Base-by-base conservation (phyloP, 1,140 invertebrate species). In the Trichonephila clavata region DNA sequence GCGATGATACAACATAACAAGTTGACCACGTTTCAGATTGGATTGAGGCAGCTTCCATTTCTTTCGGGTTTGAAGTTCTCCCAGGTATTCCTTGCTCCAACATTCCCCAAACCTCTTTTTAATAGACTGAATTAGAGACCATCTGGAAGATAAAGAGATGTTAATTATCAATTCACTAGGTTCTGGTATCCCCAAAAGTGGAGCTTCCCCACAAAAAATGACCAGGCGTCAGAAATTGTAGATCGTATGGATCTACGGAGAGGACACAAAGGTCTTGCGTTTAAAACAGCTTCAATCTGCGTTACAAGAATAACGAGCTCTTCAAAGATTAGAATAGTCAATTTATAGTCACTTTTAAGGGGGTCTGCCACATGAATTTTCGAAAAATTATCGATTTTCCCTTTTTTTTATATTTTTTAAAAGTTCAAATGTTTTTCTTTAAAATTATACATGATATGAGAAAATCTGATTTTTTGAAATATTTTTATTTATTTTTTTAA, bases 201-300 rank as follows among this genome's bases (percentile, higher is more conserved):
- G 59, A n/a, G 27, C 77, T 27, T n/a, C 90, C 90, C 5, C 63
- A 32, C n/a, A 92, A 43, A 57, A 86, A 86, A 27, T 86, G 90
- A 24, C 77, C n/a, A 63, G 57, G 59, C 20, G 77, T 92, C 3
- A 92, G 24, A 0, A 57, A 32, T 61, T 84, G 27, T 10, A 91
- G 20, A 27, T 59, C 83, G 24, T 21, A 20, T 57, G 50, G 83
- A 24, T 86, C 57, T 4, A 7, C 0, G 24, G 57, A 86, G 14
- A 24, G 83, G 83, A 2, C 21, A 60, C 50, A 86, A 27, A 0
- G 83, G 83, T 10, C 83, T n/a, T 57, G 83, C 2, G 24, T 86
- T 86, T 6, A 86, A 50, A 61, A 59, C n/a, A 2, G 50, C 57
- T 86, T 86, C 50, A 50, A 60, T 86, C 3, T 86, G 83, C 2